phyloP scores from a whole-genome alignment of 2,113 vertebrate species.

The Pao palembangensis region DNA sequence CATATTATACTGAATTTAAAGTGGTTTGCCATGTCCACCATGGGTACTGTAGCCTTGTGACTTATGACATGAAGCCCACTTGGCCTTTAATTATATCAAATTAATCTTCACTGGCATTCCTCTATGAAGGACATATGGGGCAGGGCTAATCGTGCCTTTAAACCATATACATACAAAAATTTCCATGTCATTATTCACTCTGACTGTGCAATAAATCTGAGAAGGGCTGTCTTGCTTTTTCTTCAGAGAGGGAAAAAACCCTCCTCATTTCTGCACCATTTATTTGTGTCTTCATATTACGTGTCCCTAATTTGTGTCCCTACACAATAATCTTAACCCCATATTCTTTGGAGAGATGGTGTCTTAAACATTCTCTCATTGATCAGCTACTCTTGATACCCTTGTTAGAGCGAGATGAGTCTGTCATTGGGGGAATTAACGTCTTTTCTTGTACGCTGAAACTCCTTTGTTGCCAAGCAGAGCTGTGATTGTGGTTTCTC shows the following conservation, averaged over 20 bases:
- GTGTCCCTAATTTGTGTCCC: conserved; percentile 22
- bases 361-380: conserved; percentile 44
- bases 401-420: conserved; percentile 52
- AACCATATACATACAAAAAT: conserved; percentile 32
- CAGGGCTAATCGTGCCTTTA: conserved; percentile 53
- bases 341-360: conserved; percentile 7
- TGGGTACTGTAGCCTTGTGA: not conserved
- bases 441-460: conserved; percentile 38
- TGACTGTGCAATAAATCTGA: conserved; percentile 9
- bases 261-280: conserved; percentile 28
- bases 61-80: conserved; percentile 45
- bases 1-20: conserved; percentile 2
- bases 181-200: conserved; percentile 41
- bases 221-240: not conserved
- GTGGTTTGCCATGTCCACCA: no score
- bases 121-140: conserved; percentile 37
- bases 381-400: conserved; percentile 60
- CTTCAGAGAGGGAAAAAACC: not conserved
- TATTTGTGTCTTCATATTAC: conserved; percentile 20
- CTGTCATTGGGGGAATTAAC: conserved; percentile 47
- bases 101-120: conserved; percentile 47
- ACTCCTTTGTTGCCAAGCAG: conserved; percentile 33
- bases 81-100: conserved; percentile 54
- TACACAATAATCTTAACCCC: conserved; percentile 11
- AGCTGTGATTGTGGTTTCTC: conserved; percentile 46